Base-by-base conservation (phyloP, 2,797 vertebrate genomes). In the Eulemur rubriventer region DNA sequence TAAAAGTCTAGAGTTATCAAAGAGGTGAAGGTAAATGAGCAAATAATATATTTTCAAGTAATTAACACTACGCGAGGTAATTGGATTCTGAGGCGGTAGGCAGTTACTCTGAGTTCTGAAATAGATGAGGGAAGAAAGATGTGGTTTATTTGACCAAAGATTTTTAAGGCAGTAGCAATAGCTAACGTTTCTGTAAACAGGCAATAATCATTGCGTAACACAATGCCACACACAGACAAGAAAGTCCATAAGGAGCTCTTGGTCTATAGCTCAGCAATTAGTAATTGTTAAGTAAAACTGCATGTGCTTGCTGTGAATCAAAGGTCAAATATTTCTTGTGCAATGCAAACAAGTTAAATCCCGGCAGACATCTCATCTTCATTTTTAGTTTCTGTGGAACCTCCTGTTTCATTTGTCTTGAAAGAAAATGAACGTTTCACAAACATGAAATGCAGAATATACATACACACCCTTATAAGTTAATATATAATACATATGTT, bases 51-150 rank as follows among this genome's bases (percentile, higher is more conserved):
- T 18, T 28, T 16, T 55, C 18, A 7, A 43, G 26, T 14, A 18
- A 50, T 50, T 30, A 38, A 10, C 26, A 4, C 5, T 7, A 8
- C 4, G 52, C 17, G 0, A 9, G 33, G 1, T 3, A 4, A 0
- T 16, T 10, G 22, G 14, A 24, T 13, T 18, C 17, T 6, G 26
- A 16, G 2, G 28, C 18, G 67, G 18, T n/a, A 2, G 20, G 2
- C 1, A 17, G 52, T 43, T 52, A 3, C 43, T 91, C 13, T 4
- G 13, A 16, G 24, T 57, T 57, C 52, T 3, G 76, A 91, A 52
- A 76, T 76, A 33, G 33, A n/a, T 50, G 48, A n/a, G 10, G 20
- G 1, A n/a, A 20, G 35, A 75, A 13, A 76, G 20, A 55, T 14
- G 13, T 0, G 11, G 10, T 20, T 28, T 43, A 2, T 33, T 2